Conservation (phyloP, 2,113 vertebrate species). For the Eleginops maclovinus region DNA sequence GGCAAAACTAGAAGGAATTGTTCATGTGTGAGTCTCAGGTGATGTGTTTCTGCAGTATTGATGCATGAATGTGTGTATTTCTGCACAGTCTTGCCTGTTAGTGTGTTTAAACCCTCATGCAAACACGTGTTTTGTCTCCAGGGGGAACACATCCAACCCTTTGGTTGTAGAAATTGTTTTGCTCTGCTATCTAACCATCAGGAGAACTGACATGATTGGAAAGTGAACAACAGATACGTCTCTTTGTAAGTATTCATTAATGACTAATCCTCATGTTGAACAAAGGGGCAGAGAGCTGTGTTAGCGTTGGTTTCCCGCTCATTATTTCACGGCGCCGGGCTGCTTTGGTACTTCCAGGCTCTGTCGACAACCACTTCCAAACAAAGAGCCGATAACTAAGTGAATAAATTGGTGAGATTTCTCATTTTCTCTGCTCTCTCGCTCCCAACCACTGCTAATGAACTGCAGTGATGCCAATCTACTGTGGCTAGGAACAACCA, state of each 20-base stretch:
- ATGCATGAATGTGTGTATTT: too few species aligned
- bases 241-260: neutral
- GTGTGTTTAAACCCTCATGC: too few species aligned
- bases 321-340: conserved; percentile 23
- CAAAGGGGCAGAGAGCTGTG: too few species aligned
- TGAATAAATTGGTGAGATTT: conserved; percentile 34
- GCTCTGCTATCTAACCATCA: neutral
- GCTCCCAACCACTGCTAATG: conserved; percentile 32
- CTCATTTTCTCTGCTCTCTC: conserved; percentile 32
- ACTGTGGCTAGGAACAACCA: neutral
- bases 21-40: neutral
- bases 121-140: too few species aligned
- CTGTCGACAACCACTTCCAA: conserved; percentile 44
- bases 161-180: neutral
- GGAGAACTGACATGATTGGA: neutral
- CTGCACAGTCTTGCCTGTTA: too few species aligned
- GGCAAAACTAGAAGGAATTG: neutral
- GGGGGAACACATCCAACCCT: neutral
- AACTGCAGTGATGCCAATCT: conserved; percentile 24
- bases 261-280: too few species aligned
- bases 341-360: conserved; percentile 22
- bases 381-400: conserved; percentile 43
- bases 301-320: neutral
- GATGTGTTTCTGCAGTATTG: neutral
- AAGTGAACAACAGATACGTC: conserved; percentile 5